phyloP scores from a whole-genome alignment of 2,113 vertebrate genomes.

The Nothoprocta perdicaria region DNA sequence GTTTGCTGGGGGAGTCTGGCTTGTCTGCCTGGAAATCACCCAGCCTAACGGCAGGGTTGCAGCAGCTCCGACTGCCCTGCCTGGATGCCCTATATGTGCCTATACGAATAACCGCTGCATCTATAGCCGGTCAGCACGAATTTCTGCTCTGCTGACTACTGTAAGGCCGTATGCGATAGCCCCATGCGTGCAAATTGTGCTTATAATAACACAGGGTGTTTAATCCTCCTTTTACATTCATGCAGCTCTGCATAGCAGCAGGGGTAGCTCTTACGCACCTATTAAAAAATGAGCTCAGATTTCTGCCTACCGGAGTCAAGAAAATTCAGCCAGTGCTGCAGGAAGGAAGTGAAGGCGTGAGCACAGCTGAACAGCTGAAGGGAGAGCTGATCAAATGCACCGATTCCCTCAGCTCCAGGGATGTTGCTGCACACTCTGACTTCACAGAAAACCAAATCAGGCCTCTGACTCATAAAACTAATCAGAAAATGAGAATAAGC shows the following conservation, averaged over 20 bases:
- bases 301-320: background rate
- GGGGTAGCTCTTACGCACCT: background rate
- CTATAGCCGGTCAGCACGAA: background rate
- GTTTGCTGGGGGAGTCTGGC: constrained; percentile 23
- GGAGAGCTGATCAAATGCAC: background rate
- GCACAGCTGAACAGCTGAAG: constrained; percentile 16
- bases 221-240: constrained; percentile 9
- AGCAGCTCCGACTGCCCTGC: constrained; percentile 34
- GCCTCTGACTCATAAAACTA: background rate
- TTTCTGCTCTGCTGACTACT: constrained; percentile 17
- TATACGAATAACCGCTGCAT: constrained; percentile 31
- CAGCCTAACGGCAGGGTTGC: background rate
- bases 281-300: background rate
- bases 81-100: background rate
- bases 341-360: constrained; percentile 37
- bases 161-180: background rate
- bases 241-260: background rate
- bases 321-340: background rate
- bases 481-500: background rate
- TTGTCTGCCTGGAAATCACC: constrained; percentile 29
- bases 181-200: background rate
- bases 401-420: background rate
- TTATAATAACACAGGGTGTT: background rate
- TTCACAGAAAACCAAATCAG: background rate
- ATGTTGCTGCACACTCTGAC: background rate